Evolutionary conservation across 2,113 vertebrate genomes (phyloP).

Genomic region (Labeo rohita): DNA sequence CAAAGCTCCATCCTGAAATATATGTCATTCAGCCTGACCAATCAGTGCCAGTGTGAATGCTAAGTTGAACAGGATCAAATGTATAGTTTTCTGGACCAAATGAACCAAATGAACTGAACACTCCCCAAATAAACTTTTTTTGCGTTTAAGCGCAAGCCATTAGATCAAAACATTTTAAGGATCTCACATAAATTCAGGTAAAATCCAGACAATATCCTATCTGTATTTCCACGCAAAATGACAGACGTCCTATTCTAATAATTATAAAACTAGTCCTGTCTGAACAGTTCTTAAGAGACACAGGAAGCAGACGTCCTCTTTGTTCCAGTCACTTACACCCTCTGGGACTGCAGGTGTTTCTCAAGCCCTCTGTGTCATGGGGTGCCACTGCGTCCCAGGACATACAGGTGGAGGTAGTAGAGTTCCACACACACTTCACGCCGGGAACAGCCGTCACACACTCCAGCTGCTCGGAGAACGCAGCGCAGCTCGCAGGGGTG

Average conservation of each 20-base stretch:
- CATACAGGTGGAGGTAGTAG: slow-evolving; percentile 69
- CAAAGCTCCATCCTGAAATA: too few relatives aligned
- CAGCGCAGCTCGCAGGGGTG: slow-evolving; percentile 82
- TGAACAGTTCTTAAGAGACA: neutral
- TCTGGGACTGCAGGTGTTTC: slow-evolving; percentile 45
- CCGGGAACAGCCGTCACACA: slow-evolving; percentile 80
- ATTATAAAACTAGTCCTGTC: neutral
- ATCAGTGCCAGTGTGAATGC: too few relatives aligned
- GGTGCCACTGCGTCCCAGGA: slow-evolving; percentile 80
- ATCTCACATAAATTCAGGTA: neutral
- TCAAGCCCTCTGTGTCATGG: slow-evolving; percentile 28
- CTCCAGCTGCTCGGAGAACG: slow-evolving; percentile 67
- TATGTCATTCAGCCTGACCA: too few relatives aligned
- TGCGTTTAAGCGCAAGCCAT: neutral
- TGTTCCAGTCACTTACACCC: slow-evolving; percentile 47
- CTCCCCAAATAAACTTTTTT: neutral
- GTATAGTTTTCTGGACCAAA: too few relatives aligned
- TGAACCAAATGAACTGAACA: too few relatives aligned
- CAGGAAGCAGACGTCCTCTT: neutral
- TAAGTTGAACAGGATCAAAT: too few relatives aligned
- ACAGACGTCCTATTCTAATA: neutral
- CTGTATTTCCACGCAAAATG: neutral
- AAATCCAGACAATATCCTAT: neutral
- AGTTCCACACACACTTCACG: slow-evolving; percentile 85
- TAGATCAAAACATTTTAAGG: neutral